A percentile compares a stretch with the other conserved stretches of the same genome.
Conservation (phyloP, 2,113 vertebrate genomes). For the Emydocephalus ijimae region DNA sequence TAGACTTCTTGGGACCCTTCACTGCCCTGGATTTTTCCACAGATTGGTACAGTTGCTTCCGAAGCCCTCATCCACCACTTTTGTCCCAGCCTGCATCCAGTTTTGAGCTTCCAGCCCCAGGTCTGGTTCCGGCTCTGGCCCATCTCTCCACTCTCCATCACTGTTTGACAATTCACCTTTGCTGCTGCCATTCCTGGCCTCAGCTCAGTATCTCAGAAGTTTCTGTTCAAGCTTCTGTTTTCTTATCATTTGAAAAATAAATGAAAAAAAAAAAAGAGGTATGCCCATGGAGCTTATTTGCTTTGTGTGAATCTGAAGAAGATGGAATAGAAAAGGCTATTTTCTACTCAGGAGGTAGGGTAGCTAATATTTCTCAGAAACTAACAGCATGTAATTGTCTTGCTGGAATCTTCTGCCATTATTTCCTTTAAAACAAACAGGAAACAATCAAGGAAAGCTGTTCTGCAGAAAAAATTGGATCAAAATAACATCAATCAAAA, state of each 20-base stretch:
- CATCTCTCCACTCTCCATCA: not conserved
- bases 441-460: not conserved
- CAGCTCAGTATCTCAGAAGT: not conserved
- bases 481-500: conserved; percentile 3
- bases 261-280: not conserved
- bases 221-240: not conserved
- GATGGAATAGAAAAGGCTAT: not conserved
- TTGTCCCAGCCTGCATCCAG: not conserved
- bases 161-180: not conserved
- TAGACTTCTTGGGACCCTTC: not conserved
- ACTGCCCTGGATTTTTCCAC: not conserved
- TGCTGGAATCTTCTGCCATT: not conserved
- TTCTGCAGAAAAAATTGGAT: not conserved
- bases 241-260: not conserved
- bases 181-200: not conserved
- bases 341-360: not conserved
- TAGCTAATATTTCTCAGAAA: conserved; percentile 6
- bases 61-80: not conserved
- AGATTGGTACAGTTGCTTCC: not conserved
- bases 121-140: not conserved
- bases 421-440: not conserved
- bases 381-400: not conserved
- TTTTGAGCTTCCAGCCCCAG: not conserved
- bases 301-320: not conserved
- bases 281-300: not conserved